Base-by-base conservation (phyloP, 2,113 vertebrate species). In the Xyliphius kryptos region DNA sequence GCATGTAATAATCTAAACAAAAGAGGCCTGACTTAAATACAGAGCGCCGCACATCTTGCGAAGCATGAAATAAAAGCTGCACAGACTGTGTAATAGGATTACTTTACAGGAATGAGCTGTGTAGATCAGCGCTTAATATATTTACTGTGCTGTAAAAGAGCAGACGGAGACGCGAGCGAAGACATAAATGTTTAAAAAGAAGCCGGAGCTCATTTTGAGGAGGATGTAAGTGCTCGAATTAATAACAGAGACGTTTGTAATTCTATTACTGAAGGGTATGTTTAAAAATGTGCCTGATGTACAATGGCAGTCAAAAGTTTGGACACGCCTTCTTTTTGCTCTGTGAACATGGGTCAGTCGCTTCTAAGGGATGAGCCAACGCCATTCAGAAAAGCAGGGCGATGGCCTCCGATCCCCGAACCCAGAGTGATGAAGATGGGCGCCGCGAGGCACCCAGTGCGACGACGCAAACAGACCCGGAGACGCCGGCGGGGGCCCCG, bases 21-120 rank as follows among this genome's bases (percentile, higher is more conserved):
- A 26, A 26, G 22, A 26, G 6, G 22, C 22, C 22, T 6, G 22
- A 6, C 22, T 26, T 26, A 26, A 26, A 26, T 3, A 26, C 13
- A 41, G 40, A 41, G 13, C 13, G 13, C 9, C 2, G 13, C 2
- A 11, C 13, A 41, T 13, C 40, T 41, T 68, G 53, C 16, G 20
- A 26, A 72, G 81, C 80, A 75, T 80, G 70, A 82, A 83, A 80
- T 79, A 75, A 74, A 76, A 68, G 68, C 59, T 73, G 74, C 79
- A 65, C 56, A 67, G 51, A 48, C 61, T 67, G 16, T 67, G 69
- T 82, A 81, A 84, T 72, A 70, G 69, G 71, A 79, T 82, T 76
- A 80, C 74, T 67, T 79, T 79, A 82, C 70, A 71, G 73, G 77
- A 80, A 83, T 73, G 78, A 83, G 74, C 75, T 72, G 61, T 78